Evolutionary conservation across 2,888 invertebrate species (phyloP), one percentile per base, ranked within the genome.

Genomic region (Synergus laeviventris): DNA sequence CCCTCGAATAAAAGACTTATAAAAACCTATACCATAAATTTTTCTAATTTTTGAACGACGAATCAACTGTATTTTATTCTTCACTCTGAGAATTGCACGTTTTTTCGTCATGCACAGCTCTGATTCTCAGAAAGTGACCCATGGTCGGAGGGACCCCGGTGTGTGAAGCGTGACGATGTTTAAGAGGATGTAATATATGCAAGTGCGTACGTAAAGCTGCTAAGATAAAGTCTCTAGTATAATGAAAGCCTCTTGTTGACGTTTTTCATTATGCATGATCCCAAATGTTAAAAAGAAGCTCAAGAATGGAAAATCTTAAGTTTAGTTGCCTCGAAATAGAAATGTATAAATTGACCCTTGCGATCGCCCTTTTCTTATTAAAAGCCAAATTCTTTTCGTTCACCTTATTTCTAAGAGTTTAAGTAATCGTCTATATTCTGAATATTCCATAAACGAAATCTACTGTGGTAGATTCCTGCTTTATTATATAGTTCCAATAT

Each of bases 151-250:
- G 42, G 66, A 66, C 66, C 66, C 66, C 42, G 66, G 21, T 66
- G 66, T 66, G 21, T 66, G 66, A 42, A 66, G 66, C 66, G 66
- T 66, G 66, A 66, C 66, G 45, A 45, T 66, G 31, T 66, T 66
- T 66, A 66, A 66, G 42, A 66, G 66, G 66, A 66, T 66, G 66
- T 66, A 5, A 66, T 66, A 42, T 66, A 66, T 24, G n/a, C 39
- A 66, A 14, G 39, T 21, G 39, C 39, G 66, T 42, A 66, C 24
- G 66, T 42, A 42, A 66, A 66, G 66, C 66, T 66, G 42, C 42
- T 24, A 24, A 66, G 66, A 66, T 66, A 66, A 66, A 66, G 66
- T 21, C 66, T 45, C 21, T 16, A 42, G 42, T 24, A 18, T 62
- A 24, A 66, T 66, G 8, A 66, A 45, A 42, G 18, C 66, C 45